phyloP scores from a whole-genome alignment of 2,888 invertebrate species.

The Andrena minutula region DNA sequence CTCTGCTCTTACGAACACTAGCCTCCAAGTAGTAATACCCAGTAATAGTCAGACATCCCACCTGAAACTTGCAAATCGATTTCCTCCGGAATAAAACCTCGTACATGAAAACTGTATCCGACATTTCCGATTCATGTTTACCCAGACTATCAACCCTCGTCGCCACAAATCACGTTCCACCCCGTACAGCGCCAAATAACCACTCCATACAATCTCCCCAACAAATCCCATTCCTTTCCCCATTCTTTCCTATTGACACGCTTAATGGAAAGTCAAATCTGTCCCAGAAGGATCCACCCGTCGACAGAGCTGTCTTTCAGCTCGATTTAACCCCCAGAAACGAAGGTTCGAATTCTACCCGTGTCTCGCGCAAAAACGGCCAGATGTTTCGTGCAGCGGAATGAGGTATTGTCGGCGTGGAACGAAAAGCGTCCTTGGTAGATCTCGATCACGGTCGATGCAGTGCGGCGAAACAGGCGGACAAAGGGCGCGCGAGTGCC shows the following conservation, averaged over 20 bases:
- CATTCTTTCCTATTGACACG: background rate
- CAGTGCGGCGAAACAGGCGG: background rate
- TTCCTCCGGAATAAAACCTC: background rate
- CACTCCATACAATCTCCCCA: background rate
- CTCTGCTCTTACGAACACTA: background rate
- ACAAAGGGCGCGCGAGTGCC: background rate
- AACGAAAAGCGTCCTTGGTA: constrained; percentile 2
- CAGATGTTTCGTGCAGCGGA: background rate
- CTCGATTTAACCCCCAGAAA: background rate
- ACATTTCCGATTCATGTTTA: background rate
- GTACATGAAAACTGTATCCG: background rate
- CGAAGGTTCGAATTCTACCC: background rate
- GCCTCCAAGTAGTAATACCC: background rate
- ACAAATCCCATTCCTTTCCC: background rate
- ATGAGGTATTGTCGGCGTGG: constrained; percentile 16
- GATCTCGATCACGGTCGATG: constrained; percentile 2
- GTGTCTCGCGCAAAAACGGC: background rate
- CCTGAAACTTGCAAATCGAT: background rate
- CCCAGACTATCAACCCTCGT: no score
- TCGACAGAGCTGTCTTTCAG: background rate
- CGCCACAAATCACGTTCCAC: no score
- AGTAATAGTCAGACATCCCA: background rate
- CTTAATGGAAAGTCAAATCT: background rate
- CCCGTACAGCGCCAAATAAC: background rate
- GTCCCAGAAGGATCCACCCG: background rate